A percentile compares a stretch with the other conserved stretches of the same genome.
These are phyloP conservation scores for Festucalex cinctus DNA, from an alignment of 2,113 vertebrate species.

Conservation along the genomic window DNA sequence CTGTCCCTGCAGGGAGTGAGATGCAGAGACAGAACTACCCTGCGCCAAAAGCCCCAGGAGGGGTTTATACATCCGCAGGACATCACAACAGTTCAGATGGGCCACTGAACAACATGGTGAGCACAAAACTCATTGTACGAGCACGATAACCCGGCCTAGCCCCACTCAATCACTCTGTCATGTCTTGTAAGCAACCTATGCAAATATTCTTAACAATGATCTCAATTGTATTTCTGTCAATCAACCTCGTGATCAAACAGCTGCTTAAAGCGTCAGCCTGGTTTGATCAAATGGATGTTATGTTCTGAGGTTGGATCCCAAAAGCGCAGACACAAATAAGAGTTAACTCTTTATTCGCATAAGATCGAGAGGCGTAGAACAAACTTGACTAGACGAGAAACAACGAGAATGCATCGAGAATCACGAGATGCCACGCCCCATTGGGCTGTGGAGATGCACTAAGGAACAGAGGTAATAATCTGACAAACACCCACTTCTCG, in stretches of 20 bases:
- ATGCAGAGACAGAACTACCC: constrained; percentile 71
- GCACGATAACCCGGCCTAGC: too few species aligned
- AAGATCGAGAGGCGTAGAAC: too few species aligned
- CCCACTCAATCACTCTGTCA: not conserved
- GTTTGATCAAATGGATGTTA: not conserved
- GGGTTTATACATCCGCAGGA: constrained; percentile 44
- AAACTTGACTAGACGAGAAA: too few species aligned
- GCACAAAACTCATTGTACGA: constrained; percentile 28
- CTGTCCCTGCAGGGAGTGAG: constrained; percentile 62
- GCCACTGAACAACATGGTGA: constrained; percentile 66
- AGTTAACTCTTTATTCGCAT: too few species aligned
- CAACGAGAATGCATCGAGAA: too few species aligned
- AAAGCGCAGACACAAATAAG: too few species aligned
- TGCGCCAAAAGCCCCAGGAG: constrained; percentile 59
- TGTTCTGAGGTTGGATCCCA: too few species aligned
- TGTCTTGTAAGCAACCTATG: not conserved
- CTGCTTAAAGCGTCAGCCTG: too few species aligned
- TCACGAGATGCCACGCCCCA: too few species aligned
- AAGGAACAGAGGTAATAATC: too few species aligned
- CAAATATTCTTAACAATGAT: not conserved
- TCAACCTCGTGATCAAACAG: not conserved
- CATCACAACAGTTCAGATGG: constrained; percentile 63
- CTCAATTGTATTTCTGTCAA: not conserved
- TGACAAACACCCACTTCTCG: too few species aligned
- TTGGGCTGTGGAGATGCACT: too few species aligned